A percentile compares a stretch with the other conserved stretches of the same genome.
These are phyloP conservation scores for Tribolium madens DNA, from an alignment of 1,140 invertebrate species.

Conservation along the genomic window DNA sequence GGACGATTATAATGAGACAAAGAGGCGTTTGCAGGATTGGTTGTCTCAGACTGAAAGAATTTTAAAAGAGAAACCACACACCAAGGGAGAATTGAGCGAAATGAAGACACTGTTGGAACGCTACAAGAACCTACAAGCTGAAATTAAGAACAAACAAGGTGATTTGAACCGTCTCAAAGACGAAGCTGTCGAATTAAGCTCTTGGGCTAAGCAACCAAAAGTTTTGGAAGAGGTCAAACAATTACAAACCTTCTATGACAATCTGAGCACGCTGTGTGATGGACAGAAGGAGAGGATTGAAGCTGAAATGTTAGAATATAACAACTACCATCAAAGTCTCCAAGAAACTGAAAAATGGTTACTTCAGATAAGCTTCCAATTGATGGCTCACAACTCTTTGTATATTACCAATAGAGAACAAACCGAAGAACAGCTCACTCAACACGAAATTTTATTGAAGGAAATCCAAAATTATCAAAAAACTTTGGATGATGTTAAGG, in stretches of 20 bases:
- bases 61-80: constrained; percentile 74
- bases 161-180: constrained; percentile 79
- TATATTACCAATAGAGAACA: constrained; percentile 93
- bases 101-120: constrained; percentile 91
- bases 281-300: constrained; percentile 75
- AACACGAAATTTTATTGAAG: constrained; percentile 83
- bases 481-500: constrained; percentile 84
- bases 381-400: constrained; percentile 96
- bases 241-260: constrained; percentile 76
- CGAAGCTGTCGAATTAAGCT: constrained; percentile 79
- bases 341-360: constrained; percentile 97
- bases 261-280: constrained; percentile 72
- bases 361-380: constrained; percentile 92
- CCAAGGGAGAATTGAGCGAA: constrained; percentile 87
- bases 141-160: constrained; percentile 78
- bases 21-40: constrained; percentile 78
- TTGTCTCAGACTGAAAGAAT: constrained; percentile 75
- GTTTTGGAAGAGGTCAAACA: constrained; percentile 74
- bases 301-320: constrained; percentile 86
- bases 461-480: constrained; percentile 90
- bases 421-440: constrained; percentile 89
- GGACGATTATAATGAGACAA: constrained; percentile 84
- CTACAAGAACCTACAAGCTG: constrained; percentile 81
- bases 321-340: constrained; percentile 86
- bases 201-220: constrained; percentile 75